Percentiles rank a stretch among this genome's conserved stretches.
Conservation (phyloP, 2,113 vertebrate species). For the Trogon surrucura region DNA sequence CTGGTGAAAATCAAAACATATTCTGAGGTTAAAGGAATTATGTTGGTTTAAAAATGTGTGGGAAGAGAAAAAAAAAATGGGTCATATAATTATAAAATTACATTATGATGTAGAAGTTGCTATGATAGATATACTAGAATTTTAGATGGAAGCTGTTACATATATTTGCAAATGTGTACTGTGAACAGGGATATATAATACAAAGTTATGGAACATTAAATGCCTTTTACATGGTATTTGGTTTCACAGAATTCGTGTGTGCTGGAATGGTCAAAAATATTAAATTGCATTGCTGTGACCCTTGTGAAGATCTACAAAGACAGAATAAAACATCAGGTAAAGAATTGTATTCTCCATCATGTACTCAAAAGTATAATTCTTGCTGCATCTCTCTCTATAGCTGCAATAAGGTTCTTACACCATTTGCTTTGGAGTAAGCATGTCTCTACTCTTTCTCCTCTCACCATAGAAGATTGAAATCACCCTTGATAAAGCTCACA, state of each 20-base stretch:
- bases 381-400: not conserved
- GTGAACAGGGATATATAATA: not conserved
- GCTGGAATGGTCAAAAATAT: not conserved
- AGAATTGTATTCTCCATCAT: not conserved
- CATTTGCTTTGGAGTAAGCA: not conserved
- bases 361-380: not conserved
- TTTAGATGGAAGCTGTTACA: not conserved
- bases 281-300: not conserved
- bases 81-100: not conserved
- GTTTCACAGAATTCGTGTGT: not conserved
- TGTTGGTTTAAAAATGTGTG: not conserved
- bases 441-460: not conserved
- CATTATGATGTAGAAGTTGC: not conserved
- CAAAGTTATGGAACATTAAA: not conserved
- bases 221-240: not conserved
- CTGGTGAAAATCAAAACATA: not conserved
- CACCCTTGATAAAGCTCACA: not conserved
- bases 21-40: not conserved
- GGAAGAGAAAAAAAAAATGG: not conserved
- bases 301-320: not conserved
- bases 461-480: not conserved
- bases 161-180: not conserved
- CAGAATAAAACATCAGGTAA: not conserved
- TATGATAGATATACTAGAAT: not conserved
- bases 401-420: not conserved